Base-by-base conservation (phyloP, 2,888 invertebrate genomes). In the Malachius bipustulatus region DNA sequence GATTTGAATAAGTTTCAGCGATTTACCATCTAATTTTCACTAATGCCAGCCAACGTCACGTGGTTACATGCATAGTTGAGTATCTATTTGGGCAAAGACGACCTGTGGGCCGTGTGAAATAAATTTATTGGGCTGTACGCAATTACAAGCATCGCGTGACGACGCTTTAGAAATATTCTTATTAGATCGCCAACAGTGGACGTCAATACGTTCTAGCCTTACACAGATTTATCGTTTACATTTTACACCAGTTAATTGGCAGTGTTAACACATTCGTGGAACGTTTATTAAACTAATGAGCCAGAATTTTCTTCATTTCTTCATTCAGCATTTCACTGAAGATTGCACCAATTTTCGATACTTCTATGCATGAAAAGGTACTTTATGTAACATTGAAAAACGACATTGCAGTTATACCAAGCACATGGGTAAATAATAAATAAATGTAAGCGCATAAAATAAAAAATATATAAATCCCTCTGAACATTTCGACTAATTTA, bases 51-150 rank as follows among this genome's bases (percentile, higher is more conserved):
- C n/a, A n/a, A n/a, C n/a, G n/a, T n/a, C n/a, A n/a, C n/a, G n/a
- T n/a, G n/a, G n/a, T n/a, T n/a, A 19, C 24, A 19, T 19, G n/a
- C 24, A 19, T n/a, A 19, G 6, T 6, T n/a, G n/a, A 6, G 24
- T 19, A 19, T n/a, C 6, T 8, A 19, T n/a, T 19, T 19, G 24
- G 6, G 6, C 24, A 19, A n/a, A 19, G 24, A 19, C 24, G 51
- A 48, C 43, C 48, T 50, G 51, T 51, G 49, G 55, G 54, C 51
- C 58, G 56, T 56, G 58, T 56, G 56, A 57, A 50, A 48, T 46
- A 50, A 50, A 50, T 50, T 50, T 50, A 50, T 50, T 50, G 42
- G 48, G 50, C 47, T 48, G 48, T 39, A 38, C 40, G 44, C 48
- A 50, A 50, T 50, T 50, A 48, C 46, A 40, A 38, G 43, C 34